Base-by-base conservation (phyloP, 2,888 invertebrate genomes). In the Malthinus flaveolus region DNA sequence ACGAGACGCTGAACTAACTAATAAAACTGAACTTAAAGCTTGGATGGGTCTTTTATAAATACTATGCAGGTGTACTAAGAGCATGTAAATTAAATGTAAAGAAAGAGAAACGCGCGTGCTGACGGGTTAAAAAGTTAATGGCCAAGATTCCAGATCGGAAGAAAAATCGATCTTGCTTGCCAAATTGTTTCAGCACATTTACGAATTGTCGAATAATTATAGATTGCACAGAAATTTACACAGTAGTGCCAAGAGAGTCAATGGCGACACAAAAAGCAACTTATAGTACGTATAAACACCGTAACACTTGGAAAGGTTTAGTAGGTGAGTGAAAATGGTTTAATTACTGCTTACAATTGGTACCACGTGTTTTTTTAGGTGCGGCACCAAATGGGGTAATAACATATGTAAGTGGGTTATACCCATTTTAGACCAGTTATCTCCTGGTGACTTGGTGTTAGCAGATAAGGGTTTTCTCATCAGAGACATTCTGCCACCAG, bases 371-470 rank as follows among this genome's bases (percentile, higher is more conserved):
- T n/a, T n/a, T n/a, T n/a, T n/a, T n/a, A n/a, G n/a, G n/a, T n/a
- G n/a, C n/a, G n/a, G 69, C 71, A 13, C 70, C 71, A 31, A 68
- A 70, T 65, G 71, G 71, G 6, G 65, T 68, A 7, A 49, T 49
- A 1, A 49, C 49, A 1, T 49, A 34, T 49, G 35, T 13, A 4
- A 49, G 34, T 49, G 23, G 15, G 10, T 11, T 34, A 7, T 35
- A 35, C 13, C 49, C 35, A n/a, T n/a, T n/a, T n/a, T n/a, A n/a
- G n/a, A n/a, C 36, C 13, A 36, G 7, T 12, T n/a, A n/a, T n/a
- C n/a, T n/a, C 32, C 60, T 35, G 67, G 69, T 10, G 66, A 71
- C 50, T 48, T 70, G 13, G 62, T 69, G 31, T 53, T 69, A 9
- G 67, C 68, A 3, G 68, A 69, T 55, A 69, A 69, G 47, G 68